A percentile compares a stretch with the other conserved stretches of the same genome.
Conservation (phyloP, 2,888 invertebrate genomes). For the Dasysyrphus albostriatus region DNA sequence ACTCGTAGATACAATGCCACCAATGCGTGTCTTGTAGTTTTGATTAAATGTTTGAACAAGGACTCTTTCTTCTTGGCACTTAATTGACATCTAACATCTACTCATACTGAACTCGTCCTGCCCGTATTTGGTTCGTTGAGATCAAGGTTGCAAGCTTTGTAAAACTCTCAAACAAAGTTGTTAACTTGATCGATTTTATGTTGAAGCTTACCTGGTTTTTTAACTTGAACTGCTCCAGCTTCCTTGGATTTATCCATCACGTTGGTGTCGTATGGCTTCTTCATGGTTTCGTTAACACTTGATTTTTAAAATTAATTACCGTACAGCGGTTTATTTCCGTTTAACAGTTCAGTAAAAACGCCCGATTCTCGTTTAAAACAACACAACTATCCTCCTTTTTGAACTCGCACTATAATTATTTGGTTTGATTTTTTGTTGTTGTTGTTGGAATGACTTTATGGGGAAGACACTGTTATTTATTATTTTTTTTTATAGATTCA, state of each 20-base stretch:
- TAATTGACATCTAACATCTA: conserved; percentile 13
- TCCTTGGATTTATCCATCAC: conserved; percentile 26
- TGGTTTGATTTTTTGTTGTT: background rate
- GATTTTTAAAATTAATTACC: background rate
- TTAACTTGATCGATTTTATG: background rate
- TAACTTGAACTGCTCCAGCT: conserved; percentile 1
- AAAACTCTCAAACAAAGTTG: background rate
- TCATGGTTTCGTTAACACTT: conserved; percentile 9
- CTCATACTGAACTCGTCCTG: background rate
- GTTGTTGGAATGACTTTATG: background rate
- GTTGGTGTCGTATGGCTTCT: conserved; percentile 18
- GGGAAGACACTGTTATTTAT: conserved; percentile 24
- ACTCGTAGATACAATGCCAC: conserved; percentile 18
- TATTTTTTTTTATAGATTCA: conserved; percentile 22
- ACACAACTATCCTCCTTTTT: background rate
- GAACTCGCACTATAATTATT: background rate
- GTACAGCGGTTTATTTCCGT: conserved; percentile 8
- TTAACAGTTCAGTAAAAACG: background rate
- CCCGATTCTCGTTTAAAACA: background rate
- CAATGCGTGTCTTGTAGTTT: conserved; percentile 7
- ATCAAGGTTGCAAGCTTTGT: conserved; percentile 9
- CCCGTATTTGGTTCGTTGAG: background rate
- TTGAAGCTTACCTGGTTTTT: conserved; percentile 19
- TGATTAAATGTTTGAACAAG: conserved; percentile 17
- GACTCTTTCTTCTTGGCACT: conserved; percentile 6